Evolutionary conservation across 2,797 vertebrate species (phyloP).

Genomic region (Crossoptilon crossoptilon): DNA sequence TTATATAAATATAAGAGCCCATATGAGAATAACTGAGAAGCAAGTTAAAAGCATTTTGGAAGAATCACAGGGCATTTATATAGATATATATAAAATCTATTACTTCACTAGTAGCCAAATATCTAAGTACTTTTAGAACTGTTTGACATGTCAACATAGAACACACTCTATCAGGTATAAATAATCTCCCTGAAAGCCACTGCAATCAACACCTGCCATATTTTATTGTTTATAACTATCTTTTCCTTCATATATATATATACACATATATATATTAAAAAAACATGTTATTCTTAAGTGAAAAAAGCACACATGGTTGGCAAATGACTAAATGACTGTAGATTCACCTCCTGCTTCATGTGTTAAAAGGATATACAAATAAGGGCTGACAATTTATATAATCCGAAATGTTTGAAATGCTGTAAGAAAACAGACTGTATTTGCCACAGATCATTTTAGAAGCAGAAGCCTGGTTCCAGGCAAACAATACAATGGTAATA

Average conservation of each 20-base stretch:
- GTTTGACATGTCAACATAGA: not conserved
- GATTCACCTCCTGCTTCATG: not conserved
- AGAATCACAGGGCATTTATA: not conserved
- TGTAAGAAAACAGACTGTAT: not conserved
- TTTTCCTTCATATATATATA: not conserved
- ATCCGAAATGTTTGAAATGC: not conserved
- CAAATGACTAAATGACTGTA: not conserved
- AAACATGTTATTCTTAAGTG: not conserved
- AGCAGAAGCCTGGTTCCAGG: not conserved
- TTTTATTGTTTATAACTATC: not conserved
- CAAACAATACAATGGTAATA: not conserved
- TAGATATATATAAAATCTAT: not conserved
- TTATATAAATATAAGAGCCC: not conserved
- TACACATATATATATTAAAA: not conserved
- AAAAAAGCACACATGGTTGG: not conserved
- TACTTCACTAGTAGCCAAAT: not conserved
- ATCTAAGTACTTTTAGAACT: not conserved
- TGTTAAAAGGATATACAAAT: not conserved
- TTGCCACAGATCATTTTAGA: not conserved
- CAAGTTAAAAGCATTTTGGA: not conserved
- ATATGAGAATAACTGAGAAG: not conserved
- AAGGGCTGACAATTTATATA: not conserved
- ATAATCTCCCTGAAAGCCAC: not conserved
- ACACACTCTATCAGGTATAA: not conserved
- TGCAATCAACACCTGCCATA: not conserved